Evolutionary conservation across 2,113 vertebrate genomes (phyloP), one percentile per base, ranked within the genome.

Genomic region (Menidia beryllina): DNA sequence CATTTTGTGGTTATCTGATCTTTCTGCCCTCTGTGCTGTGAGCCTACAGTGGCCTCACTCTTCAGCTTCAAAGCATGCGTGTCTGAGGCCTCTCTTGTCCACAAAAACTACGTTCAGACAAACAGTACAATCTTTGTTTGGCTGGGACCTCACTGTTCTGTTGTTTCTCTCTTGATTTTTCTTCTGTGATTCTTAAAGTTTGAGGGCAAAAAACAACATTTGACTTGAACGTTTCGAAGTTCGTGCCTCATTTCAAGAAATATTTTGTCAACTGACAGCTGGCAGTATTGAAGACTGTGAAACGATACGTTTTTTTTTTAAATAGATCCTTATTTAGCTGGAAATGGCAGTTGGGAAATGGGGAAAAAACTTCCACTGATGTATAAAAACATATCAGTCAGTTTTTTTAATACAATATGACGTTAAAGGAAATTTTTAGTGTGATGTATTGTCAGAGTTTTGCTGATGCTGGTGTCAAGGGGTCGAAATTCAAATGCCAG

Each of bases 401-500:
- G 55, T 63, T 50, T 10, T 50, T 53, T 53, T 41, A 69, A 63
- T 49, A 39, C 48, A 64, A 66, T 39, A 58, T 8, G 39, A 69
- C 61, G 12, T 10, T 36, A 36, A 58, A 26, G 23, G 49, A 27
- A 53, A 56, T 60, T 76, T 12, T 65, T 53, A 79, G 76, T 25
- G 62, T 81, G 84, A 90, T 80, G 66, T 30, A 79, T 73, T 52
- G 66, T 75, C 50, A 75, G 69, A 77, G 50, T 75, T 83, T 75
- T 85, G 85, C 81, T 88, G 89, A 89, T 47, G 52, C 57, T 65
- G 75, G 79, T 88, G 81, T 70, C 81, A 54, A 69, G 53, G 52
- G 55, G 64, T 57, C 4, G 61, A 81, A 77, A 85, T 77, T 87
- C 27, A 84, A 86, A 90, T 62, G 64, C 61, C 81, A 77, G 61